phyloP scores from a whole-genome alignment of 2,888 invertebrate species.

The Plebejus anna region DNA sequence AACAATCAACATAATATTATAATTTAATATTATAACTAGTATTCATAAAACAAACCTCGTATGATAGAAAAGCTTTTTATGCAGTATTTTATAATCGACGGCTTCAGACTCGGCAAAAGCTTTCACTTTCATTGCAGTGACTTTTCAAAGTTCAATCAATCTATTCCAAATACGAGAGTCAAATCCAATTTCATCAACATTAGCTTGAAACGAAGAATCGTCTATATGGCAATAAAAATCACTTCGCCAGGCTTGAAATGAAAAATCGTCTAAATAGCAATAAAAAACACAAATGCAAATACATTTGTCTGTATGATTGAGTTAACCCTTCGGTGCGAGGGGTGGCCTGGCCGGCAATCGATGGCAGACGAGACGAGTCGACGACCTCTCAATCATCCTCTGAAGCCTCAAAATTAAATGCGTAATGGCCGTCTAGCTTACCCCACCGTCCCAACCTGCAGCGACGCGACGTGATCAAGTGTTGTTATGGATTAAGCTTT shows the following conservation, averaged over 20 bases:
- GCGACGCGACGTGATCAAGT: background rate
- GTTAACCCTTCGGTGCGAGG: conserved; percentile 23
- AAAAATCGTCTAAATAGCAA: background rate
- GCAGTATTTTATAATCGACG: conserved; percentile 1
- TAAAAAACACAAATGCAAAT: background rate
- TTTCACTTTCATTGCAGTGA: background rate
- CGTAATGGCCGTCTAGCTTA: conserved; percentile 36
- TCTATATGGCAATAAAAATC: too few relatives aligned
- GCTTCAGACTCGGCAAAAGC: background rate
- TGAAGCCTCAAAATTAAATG: conserved; percentile 43
- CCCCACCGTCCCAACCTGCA: conserved; percentile 23
- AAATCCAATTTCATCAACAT: background rate
- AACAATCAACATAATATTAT: too few relatives aligned
- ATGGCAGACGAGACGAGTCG: conserved; percentile 38
- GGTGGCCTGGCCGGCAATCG: conserved; percentile 32
- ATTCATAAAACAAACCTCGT: background rate
- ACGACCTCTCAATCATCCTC: conserved; percentile 43
- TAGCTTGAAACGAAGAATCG: background rate
- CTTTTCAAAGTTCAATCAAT: background rate
- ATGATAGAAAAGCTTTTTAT: background rate
- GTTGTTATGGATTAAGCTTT: background rate
- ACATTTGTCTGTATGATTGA: conserved; percentile 15
- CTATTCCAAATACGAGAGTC: background rate
- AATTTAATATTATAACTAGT: too few relatives aligned
- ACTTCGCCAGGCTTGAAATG: background rate